phyloP scores from a whole-genome alignment of 1,140 invertebrate species.

The Procambarus virginalis region DNA sequence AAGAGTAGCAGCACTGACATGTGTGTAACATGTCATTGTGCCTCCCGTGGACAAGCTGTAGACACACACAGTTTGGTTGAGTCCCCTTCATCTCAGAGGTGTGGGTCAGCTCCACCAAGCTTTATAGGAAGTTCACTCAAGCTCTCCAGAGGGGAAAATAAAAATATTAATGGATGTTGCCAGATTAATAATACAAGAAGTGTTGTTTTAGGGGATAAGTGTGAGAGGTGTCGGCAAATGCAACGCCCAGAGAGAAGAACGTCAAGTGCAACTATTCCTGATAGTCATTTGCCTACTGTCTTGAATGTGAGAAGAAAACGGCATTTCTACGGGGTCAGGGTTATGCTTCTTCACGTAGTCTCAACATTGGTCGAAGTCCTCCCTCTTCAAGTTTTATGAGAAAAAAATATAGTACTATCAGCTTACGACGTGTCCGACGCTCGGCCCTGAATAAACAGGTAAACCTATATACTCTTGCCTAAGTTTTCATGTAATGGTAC shows the following conservation, averaged over 20 bases:
- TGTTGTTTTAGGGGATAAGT: not conserved
- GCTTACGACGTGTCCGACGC: slow-evolving; percentile 22
- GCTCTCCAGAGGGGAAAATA: not conserved
- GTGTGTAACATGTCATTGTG: not conserved
- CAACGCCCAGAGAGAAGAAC: not conserved
- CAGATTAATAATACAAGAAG: slow-evolving; percentile 13
- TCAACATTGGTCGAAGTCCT: slow-evolving; percentile 5
- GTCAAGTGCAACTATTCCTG: not conserved
- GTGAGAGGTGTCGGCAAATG: not conserved
- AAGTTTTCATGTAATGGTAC: too few relatives aligned
- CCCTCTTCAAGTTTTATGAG: slow-evolving; percentile 20
- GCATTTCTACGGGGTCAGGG: slow-evolving; percentile 6
- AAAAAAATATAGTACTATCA: slow-evolving; percentile 38
- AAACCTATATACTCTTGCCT: not conserved
- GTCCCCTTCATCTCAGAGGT: slow-evolving; percentile 33
- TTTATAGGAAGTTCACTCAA: slow-evolving; percentile 2
- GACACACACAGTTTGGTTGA: slow-evolving; percentile 24
- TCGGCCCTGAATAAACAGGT: not conserved
- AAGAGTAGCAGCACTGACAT: not conserved
- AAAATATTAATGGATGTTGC: not conserved
- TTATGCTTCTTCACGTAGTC: slow-evolving; percentile 29
- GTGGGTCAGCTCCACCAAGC: slow-evolving; percentile 44
- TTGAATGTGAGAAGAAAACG: not conserved
- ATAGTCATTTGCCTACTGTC: not conserved
- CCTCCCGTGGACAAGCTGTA: not conserved